phyloP scores from a whole-genome alignment of 2,888 invertebrate genomes.

The Clanis bilineata region DNA sequence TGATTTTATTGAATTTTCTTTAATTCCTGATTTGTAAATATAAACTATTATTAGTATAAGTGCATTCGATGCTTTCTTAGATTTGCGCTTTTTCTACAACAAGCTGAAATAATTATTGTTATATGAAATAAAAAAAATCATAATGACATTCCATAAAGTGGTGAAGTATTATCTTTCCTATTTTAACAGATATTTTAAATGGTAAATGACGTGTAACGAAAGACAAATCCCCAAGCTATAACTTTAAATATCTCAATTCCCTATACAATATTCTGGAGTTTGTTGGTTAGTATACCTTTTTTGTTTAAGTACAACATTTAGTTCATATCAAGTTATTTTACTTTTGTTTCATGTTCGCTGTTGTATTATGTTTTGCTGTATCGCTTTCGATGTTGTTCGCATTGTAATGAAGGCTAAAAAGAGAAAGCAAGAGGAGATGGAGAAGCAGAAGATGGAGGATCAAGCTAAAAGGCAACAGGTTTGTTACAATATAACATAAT shows the following conservation, averaged over 20 bases:
- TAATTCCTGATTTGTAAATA: too few relatives aligned
- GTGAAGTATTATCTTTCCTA: too few relatives aligned
- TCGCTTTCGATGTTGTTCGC: slow-evolving; percentile 80
- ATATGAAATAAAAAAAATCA: background rate
- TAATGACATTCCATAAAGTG: background rate
- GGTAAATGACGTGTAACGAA: background rate
- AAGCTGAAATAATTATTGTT: background rate
- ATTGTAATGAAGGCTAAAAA: slow-evolving; percentile 87
- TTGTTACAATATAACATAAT: too few relatives aligned
- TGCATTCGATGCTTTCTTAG: background rate
- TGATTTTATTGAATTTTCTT: too few relatives aligned
- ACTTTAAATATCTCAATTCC: too few relatives aligned
- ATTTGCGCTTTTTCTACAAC: background rate
- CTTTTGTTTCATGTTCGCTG: slow-evolving; percentile 77
- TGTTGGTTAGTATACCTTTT: slow-evolving; percentile 9
- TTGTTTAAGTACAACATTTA: background rate
- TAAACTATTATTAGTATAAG: background rate
- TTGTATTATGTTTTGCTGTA: slow-evolving; percentile 74
- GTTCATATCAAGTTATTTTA: slow-evolving; percentile 27
- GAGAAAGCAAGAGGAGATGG: slow-evolving; percentile 92
- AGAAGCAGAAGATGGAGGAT: slow-evolving; percentile 92
- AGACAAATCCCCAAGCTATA: background rate
- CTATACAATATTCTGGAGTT: background rate
- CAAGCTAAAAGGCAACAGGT: slow-evolving; percentile 94
- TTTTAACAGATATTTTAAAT: too few relatives aligned